Conservation (phyloP, 2,888 invertebrate species). For the Octodonta nipae region DNA sequence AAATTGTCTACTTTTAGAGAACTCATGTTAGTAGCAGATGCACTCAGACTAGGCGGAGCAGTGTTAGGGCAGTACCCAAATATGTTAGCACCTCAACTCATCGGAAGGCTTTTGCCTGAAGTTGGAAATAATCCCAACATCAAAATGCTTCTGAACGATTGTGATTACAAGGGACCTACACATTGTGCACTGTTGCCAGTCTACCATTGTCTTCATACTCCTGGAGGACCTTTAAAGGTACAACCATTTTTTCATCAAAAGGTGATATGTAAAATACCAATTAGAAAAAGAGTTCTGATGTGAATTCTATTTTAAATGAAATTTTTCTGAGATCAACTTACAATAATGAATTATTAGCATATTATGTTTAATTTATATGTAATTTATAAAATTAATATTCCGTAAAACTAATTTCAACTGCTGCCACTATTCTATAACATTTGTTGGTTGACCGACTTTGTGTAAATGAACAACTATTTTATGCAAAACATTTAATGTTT, state of each 20-base stretch:
- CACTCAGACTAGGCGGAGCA: slow-evolving; percentile 84
- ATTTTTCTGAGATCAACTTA: neutral
- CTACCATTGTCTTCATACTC: slow-evolving; percentile 93
- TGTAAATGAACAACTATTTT: no score
- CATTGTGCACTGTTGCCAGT: slow-evolving; percentile 84
- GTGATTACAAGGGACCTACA: slow-evolving; percentile 75
- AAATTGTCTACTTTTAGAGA: slow-evolving; percentile 45
- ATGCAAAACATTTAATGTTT: no score
- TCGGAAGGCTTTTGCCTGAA: slow-evolving; percentile 85
- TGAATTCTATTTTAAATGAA: neutral
- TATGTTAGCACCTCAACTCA: slow-evolving; percentile 89
- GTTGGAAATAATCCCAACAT: slow-evolving; percentile 71
- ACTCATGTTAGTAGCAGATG: slow-evolving; percentile 84
- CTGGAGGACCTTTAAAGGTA: slow-evolving; percentile 94
- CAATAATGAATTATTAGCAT: no score
- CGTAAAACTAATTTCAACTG: no score
- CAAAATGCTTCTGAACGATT: slow-evolving; percentile 75
- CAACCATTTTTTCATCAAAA: neutral
- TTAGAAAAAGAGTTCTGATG: neutral
- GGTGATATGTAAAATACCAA: no score
- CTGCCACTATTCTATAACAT: no score
- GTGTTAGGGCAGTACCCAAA: slow-evolving; percentile 82
- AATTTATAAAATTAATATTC: no score
- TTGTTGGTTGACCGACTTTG: no score
- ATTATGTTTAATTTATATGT: no score